These are phyloP conservation scores for Strix aluco DNA, from an alignment of 2,113 vertebrate species.

Conservation along the genomic window DNA sequence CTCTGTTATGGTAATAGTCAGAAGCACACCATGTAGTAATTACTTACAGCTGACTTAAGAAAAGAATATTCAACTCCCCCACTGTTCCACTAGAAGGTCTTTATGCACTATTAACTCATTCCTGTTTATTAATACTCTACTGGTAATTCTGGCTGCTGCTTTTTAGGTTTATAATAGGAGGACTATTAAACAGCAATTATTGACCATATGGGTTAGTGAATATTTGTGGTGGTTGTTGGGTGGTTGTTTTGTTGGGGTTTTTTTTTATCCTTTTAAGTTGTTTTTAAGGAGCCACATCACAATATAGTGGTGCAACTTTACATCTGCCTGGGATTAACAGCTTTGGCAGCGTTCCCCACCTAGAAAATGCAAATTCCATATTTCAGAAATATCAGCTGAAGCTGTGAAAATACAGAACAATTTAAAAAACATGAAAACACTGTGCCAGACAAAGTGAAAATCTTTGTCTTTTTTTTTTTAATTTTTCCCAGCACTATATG, in stretches of 20 bases:
- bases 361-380: slow-evolving; percentile 52
- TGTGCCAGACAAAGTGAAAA: slow-evolving; percentile 9
- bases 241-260: background rate
- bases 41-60: slow-evolving; percentile 99
- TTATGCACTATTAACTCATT: slow-evolving; percentile 99
- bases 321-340: slow-evolving; percentile 67
- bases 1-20: slow-evolving; percentile 99
- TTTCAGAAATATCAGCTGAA: slow-evolving; percentile 59
- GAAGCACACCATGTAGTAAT: slow-evolving; percentile 98
- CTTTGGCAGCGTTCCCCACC: slow-evolving; percentile 55
- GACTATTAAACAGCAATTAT: slow-evolving; percentile 87
- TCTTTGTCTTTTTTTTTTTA: background rate
- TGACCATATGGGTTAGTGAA: slow-evolving; percentile 84
- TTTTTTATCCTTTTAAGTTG: slow-evolving; percentile 34
- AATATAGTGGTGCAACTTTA: slow-evolving; percentile 53
- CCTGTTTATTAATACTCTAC: slow-evolving; percentile 99
- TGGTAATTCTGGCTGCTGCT: slow-evolving; percentile 88
- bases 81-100: slow-evolving; percentile 95
- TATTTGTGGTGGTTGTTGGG: slow-evolving; percentile 72
- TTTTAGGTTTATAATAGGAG: slow-evolving; percentile 92
- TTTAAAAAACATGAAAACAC: slow-evolving; percentile 17
- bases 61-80: slow-evolving; percentile 95
- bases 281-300: slow-evolving; percentile 66
- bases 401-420: slow-evolving; percentile 34
- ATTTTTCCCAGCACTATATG: background rate